Conservation (phyloP, 2,113 vertebrate species). For the Cyphomyrus plagiostoma region DNA sequence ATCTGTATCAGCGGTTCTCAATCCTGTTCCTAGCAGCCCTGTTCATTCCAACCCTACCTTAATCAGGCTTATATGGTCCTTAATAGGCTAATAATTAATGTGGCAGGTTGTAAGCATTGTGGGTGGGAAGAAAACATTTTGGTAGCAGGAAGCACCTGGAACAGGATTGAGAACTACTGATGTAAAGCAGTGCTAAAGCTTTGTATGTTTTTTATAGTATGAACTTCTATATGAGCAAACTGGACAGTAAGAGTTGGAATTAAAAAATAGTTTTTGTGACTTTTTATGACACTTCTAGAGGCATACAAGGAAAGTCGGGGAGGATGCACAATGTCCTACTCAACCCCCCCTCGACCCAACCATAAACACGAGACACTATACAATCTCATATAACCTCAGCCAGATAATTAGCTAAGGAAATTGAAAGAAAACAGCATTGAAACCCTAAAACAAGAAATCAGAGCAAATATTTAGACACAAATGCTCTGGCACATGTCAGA, state of each 20-base stretch:
- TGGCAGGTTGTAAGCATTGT: neutral
- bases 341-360: neutral
- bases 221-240: neutral
- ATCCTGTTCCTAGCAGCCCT: neutral
- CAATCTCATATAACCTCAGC: neutral
- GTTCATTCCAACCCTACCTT: neutral
- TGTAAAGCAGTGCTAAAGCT: neutral
- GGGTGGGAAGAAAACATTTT: neutral
- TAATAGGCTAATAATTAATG: neutral
- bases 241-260: neutral
- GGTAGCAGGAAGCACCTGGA: neutral
- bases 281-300: neutral
- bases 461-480: neutral
- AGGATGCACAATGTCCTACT: neutral
- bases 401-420: neutral
- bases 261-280: neutral
- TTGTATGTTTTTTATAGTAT: neutral
- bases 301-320: neutral
- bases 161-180: neutral
- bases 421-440: neutral
- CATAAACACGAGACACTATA: neutral
- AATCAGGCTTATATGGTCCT: neutral
- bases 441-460: neutral
- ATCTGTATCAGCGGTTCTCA: neutral
- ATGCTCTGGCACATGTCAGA: neutral